A percentile compares a stretch with the other conserved stretches of the same genome.
Conservation (phyloP, 2,113 vertebrate species). For the Percopsis transmontana region DNA sequence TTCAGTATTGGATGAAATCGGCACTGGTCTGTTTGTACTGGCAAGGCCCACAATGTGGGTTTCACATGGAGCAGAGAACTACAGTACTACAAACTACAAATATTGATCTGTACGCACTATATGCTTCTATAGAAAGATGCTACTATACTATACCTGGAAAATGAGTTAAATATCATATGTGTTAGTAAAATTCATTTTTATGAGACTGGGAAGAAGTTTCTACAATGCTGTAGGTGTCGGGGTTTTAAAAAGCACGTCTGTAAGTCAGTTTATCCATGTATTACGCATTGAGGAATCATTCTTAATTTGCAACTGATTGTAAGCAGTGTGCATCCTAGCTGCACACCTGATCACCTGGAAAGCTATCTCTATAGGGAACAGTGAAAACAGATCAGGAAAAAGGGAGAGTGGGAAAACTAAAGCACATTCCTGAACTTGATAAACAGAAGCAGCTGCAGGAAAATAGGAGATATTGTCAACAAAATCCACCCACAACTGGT, state of each 20-base stretch:
- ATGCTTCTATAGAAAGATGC: not conserved
- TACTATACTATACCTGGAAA: not conserved
- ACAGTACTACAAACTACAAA: conserved; percentile 10
- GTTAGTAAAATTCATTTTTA: not conserved
- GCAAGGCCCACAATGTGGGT: conserved; percentile 16
- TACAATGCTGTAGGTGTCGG: not conserved
- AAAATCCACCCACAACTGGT: conserved; percentile 52
- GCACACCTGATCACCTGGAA: not conserved
- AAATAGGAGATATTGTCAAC: conserved; percentile 26
- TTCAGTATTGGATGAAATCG: conserved; percentile 52
- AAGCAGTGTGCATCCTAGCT: not conserved
- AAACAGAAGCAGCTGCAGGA: conserved; percentile 38
- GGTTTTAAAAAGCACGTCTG: not conserved
- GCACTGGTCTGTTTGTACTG: conserved; percentile 48
- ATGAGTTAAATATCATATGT: not conserved
- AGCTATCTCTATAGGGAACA: not conserved
- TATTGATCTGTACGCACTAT: not conserved
- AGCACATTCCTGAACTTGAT: conserved; percentile 35
- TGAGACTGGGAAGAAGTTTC: not conserved
- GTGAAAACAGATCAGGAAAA: too few relatives aligned
- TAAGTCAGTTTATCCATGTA: not conserved
- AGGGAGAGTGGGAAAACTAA: not conserved
- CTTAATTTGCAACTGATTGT: not conserved
- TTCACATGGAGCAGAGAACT: not conserved
- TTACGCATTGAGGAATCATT: not conserved